Evolutionary conservation across 2,797 vertebrate species (phyloP), one percentile per base, ranked within the genome.

Genomic region (Toxotes lorentzi): DNA sequence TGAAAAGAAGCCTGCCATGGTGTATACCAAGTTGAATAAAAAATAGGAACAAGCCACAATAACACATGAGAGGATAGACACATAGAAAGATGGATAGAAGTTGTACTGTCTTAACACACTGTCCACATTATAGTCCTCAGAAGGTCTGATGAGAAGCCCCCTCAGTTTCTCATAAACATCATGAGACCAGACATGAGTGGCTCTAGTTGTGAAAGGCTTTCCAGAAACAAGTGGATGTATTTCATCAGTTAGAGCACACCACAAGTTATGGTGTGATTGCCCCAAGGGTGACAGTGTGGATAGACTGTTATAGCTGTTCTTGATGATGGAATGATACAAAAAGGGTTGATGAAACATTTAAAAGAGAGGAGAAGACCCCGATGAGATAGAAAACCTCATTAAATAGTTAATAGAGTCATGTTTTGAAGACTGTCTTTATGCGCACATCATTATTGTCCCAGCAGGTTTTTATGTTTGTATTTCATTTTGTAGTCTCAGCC

Each of bases 221-320:
- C 16, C 62, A 34, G n/a, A 73, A 75, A 64, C 13, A 41, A 67
- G 73, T 84, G 80, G 79, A 75, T 61, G 27, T 65, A 57, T 80
- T 85, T 77, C 61, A 19, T 54, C 27, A 74, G 78, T 60, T 57
- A 63, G 43, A 43, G 30, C 56, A 17, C 21, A 51, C 17, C 24
- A 60, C 34, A 76, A 69, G 35, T 61, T 76, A 35, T 63, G 53
- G 21, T 56, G 50, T 65, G 35, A 78, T 70, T 66, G 62, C 23
- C 53, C 23, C 40, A 24, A 62, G 53, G 4, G 40, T 54, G 58
- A 56, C n/a, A 57, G 7, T 45, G 69, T 81, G 80, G 43, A 74
- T 57, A 34, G 69, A 61, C 68, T 75, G 38, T 27, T 35, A 19
- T 56, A 60, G 17, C 58, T 61, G 51, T 62, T 81, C 19, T 56